phyloP scores from a whole-genome alignment of 1,140 invertebrate genomes.

The Tigriopus japonicus region DNA sequence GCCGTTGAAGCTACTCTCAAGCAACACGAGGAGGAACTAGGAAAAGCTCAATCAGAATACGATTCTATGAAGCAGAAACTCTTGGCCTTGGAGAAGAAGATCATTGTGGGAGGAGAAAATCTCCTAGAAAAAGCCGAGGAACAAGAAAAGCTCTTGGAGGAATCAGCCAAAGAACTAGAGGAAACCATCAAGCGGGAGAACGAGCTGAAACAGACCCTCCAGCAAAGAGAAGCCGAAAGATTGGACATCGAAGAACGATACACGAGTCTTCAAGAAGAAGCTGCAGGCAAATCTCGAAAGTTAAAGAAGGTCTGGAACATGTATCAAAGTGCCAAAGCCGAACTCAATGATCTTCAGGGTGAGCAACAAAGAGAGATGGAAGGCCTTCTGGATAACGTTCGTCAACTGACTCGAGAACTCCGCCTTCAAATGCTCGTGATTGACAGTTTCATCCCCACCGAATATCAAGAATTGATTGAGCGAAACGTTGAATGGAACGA shows the following conservation, averaged over 20 bases:
- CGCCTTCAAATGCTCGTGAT: constrained; percentile 63
- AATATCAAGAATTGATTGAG: constrained; percentile 81
- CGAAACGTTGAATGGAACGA: constrained; percentile 90
- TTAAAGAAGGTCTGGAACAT: constrained; percentile 67
- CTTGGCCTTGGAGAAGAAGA: constrained; percentile 69
- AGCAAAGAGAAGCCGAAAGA: constrained; percentile 50
- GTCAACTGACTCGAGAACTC: constrained; percentile 72
- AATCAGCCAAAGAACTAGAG: constrained; percentile 74
- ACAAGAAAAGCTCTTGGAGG: constrained; percentile 73
- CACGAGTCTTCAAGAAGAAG: constrained; percentile 79
- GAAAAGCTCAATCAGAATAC: constrained; percentile 30
- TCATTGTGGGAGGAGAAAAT: constrained; percentile 94
- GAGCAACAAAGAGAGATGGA: constrained; percentile 95
- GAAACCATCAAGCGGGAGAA: constrained; percentile 59
- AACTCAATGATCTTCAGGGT: constrained; percentile 66
- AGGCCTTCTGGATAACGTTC: constrained; percentile 72
- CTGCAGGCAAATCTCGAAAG: constrained; percentile 74
- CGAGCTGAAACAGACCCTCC: constrained; percentile 52
- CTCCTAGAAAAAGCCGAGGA: constrained; percentile 89
- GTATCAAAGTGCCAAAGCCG: constrained; percentile 59
- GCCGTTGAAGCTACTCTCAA: constrained; percentile 32
- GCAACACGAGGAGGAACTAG: constrained; percentile 32
- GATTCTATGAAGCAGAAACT: constrained; percentile 1
- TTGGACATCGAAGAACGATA: constrained; percentile 93
- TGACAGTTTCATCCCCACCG: constrained; percentile 72